Base-by-base conservation (phyloP, 2,888 invertebrate genomes). In the Maniola hyperantus region DNA sequence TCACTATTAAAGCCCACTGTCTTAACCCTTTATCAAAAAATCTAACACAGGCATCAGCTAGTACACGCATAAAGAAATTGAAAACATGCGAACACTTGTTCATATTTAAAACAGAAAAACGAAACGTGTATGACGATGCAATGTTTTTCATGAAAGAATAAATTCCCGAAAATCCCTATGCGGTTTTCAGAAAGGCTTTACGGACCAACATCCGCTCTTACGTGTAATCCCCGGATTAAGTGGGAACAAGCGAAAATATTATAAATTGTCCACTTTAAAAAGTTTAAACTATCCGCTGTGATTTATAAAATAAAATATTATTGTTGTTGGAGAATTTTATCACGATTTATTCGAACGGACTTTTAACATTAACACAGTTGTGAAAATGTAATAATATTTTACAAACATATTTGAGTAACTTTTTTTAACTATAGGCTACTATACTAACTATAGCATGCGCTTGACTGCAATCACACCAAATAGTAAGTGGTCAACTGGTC, bases 151-250 rank as follows among this genome's bases (percentile, higher is more conserved):
- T 76, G 82, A 77, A 79, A 68, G 76, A 75, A 71, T 76, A 83
- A 85, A 86, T 81, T 84, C 82, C 77, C 75, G 76, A 77, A 85
- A 87, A 86, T 84, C 83, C 86, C 79, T 79, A 72, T 82, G 81
- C 79, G 85, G 85, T 82, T 86, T 80, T 74, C 79, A 80, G 77
- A 74, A 77, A 82, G 82, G 85, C 83, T 83, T 85, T 84, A 81
- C 77, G 79, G 78, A 80, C 83, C 77, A 77, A 77, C 81, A 79
- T 84, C 82, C 77, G 77, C 77, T 77, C 78, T 78, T 78, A 79
- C 79, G 77, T 77, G 78, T 86, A 87, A 88, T 83, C 86, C 82
- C 51, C 61, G 81, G 83, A 82, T 84, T 82, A 82, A 72, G 71
- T 55, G 70, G 66, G 62, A 71, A 72, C 69, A 71, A 71, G 67